Evolutionary conservation across 2,113 vertebrate species (phyloP).

Genomic region (Orientallactaga bullata): DNA sequence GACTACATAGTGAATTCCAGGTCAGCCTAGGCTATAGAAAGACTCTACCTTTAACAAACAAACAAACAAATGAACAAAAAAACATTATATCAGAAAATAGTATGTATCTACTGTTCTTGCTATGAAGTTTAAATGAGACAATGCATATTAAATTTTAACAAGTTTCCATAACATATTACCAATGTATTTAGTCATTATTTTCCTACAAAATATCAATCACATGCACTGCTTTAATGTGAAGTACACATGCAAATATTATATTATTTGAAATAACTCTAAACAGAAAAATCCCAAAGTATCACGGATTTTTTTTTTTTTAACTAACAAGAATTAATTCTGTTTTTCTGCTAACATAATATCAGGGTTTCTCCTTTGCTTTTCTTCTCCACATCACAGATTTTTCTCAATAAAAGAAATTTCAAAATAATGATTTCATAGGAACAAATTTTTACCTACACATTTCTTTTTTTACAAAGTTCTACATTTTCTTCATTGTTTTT

Average conservation of each 20-base stretch:
- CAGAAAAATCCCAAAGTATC: not conserved
- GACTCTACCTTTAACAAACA: no score
- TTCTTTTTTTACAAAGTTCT: not conserved
- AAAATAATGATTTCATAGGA: conserved; percentile 2
- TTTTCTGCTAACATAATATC: not conserved
- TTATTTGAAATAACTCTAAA: not conserved
- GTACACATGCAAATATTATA: not conserved
- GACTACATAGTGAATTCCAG: no score
- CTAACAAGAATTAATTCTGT: not conserved
- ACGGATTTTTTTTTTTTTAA: not conserved
- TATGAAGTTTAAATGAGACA: not conserved
- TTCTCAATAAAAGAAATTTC: conserved; percentile 50
- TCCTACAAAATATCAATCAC: not conserved
- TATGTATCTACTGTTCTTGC: not conserved
- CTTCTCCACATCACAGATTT: not conserved
- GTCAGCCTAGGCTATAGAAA: no score
- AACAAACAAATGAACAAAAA: not conserved
- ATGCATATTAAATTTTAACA: not conserved
- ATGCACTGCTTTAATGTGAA: not conserved
- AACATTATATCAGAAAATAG: not conserved
- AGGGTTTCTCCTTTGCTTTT: not conserved
- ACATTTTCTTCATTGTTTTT: conserved; percentile 32
- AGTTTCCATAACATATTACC: not conserved
- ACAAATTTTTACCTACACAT: not conserved
- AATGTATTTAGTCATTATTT: not conserved